phyloP scores from a whole-genome alignment of 2,888 invertebrate genomes.

The Euphydryas editha region DNA sequence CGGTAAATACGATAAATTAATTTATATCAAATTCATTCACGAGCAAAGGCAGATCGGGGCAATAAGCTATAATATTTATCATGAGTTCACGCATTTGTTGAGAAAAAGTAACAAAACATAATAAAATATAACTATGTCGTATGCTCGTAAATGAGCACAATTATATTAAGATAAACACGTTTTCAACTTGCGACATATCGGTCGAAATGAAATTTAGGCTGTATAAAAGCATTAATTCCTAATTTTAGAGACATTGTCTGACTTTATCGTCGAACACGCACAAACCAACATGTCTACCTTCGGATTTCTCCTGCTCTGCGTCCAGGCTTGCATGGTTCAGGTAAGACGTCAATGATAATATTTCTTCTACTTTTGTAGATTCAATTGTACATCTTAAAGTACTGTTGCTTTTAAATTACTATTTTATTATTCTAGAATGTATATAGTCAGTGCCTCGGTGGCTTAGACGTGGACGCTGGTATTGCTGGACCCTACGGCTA shows the following conservation, averaged over 20 bases:
- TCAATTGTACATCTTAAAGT: background rate
- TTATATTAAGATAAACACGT: no score
- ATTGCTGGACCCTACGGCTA: background rate
- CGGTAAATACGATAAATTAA: no score
- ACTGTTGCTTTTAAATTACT: background rate
- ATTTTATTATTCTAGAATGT: background rate
- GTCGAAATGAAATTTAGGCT: no score
- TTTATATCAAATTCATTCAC: no score
- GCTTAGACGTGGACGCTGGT: background rate
- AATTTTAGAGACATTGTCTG: background rate
- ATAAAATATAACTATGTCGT: background rate
- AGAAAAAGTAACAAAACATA: background rate
- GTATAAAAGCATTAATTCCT: background rate
- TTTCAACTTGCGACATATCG: no score
- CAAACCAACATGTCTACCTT: constrained; percentile 49
- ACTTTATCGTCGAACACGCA: background rate
- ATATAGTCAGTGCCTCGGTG: background rate
- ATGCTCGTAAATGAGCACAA: background rate
- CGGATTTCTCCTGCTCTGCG: constrained; percentile 48
- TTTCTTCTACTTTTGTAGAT: background rate
- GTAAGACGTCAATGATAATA: constrained; percentile 39
- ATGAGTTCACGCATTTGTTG: no score
- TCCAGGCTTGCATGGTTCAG: constrained; percentile 50
- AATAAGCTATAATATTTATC: no score
- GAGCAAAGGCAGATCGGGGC: no score